phyloP scores from a whole-genome alignment of 1,140 invertebrate species.

The Centruroides vittatus region DNA sequence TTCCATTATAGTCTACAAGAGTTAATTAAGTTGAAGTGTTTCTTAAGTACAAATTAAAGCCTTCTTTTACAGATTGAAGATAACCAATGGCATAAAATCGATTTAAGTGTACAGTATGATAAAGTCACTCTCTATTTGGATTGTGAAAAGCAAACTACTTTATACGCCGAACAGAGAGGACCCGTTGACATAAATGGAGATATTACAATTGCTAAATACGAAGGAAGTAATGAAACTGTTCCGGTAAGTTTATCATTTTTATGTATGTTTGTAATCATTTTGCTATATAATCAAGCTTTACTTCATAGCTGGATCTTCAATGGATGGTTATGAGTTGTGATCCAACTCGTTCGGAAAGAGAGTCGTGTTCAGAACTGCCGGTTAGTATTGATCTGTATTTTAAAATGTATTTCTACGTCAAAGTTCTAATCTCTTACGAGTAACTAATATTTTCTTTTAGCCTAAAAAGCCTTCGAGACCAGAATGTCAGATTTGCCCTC shows the following conservation, averaged over 20 bases:
- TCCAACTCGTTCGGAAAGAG: conserved; percentile 48
- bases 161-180: conserved; percentile 36
- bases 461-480: conserved; percentile 24
- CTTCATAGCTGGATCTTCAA: conserved; percentile 55
- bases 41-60: not conserved
- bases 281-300: conserved; percentile 18
- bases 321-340: conserved; percentile 67
- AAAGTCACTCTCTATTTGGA: conserved; percentile 52
- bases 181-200: conserved; percentile 49
- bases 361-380: conserved; percentile 53
- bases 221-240: conserved; percentile 38
- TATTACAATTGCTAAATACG: conserved; percentile 46
- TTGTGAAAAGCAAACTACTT: conserved; percentile 37
- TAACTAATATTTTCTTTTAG: conserved; percentile 10
- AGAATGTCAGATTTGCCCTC: conserved; percentile 35
- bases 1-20: not conserved
- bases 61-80: conserved; percentile 47
- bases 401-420: too few species aligned
- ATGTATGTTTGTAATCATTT: not conserved
- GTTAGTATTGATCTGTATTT: conserved; percentile 10
- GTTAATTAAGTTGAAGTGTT: not conserved
- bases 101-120: conserved; percentile 51
- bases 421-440: too few species aligned
- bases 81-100: conserved; percentile 63
- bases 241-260: conserved; percentile 37